phyloP scores from a whole-genome alignment of 2,113 vertebrate species.

The Aldabrachelys gigantea region DNA sequence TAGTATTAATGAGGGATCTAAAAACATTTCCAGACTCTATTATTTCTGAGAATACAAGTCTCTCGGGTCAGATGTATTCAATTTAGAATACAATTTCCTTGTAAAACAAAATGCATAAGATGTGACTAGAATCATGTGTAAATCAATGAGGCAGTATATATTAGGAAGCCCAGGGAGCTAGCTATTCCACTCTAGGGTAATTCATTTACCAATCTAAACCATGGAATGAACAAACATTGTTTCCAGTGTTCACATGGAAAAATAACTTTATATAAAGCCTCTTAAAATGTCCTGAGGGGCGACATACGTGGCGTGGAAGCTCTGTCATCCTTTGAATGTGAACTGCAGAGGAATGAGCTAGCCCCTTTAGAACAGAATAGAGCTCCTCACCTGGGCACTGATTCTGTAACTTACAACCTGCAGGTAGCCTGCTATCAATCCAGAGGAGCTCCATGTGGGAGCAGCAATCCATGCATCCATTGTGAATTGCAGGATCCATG shows the following conservation, averaged over 20 bases:
- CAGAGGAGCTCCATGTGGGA: not conserved
- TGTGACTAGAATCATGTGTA: not conserved
- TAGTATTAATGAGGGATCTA: constrained; percentile 18
- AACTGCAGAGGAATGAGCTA: not conserved
- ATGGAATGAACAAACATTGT: not conserved
- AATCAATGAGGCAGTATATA: not conserved
- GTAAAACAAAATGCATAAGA: not conserved
- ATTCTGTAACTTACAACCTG: not conserved
- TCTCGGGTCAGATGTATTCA: not conserved
- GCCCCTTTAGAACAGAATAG: not conserved
- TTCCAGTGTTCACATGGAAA: not conserved
- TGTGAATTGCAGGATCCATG: not conserved
- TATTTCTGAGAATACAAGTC: constrained; percentile 21
- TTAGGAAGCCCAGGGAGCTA: not conserved
- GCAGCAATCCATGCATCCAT: not conserved
- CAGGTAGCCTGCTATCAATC: not conserved
- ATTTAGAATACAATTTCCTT: not conserved
- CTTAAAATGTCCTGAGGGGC: not conserved
- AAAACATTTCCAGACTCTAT: constrained; percentile 10
- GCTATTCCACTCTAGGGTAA: not conserved
- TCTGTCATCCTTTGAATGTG: not conserved
- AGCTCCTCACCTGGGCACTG: not conserved
- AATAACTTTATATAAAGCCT: not conserved
- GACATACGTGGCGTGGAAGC: not conserved
- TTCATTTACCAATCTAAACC: constrained; percentile 1